Base-by-base conservation (phyloP, 2,113 vertebrate genomes). In the Otus sunia region DNA sequence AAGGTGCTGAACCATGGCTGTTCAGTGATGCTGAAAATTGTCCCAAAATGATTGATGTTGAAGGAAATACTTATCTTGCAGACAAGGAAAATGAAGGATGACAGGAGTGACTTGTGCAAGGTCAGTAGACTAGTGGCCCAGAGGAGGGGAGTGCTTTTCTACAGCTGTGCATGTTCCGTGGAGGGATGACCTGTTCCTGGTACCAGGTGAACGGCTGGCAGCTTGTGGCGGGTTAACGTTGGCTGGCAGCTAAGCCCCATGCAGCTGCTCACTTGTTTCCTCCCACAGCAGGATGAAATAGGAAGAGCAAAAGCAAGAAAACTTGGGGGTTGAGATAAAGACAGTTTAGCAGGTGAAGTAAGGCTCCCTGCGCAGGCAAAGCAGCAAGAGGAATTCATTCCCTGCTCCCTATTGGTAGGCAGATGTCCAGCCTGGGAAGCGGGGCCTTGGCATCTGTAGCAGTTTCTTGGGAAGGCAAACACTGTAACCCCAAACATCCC, bases 371-470 rank as follows among this genome's bases (percentile, higher is more conserved):
- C 16, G n/a, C 34, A 49, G n/a, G 43, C 12, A 81, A 39, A 91
- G 53, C 49, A 60, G 10, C 45, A 43, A 50, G 55, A 74, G 26
- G 34, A 52, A 34, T 52, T 73, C 1, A 14, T 55, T 81, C 8
- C 5, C 0, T 6, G 4, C 18, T 55, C 21, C 21, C 21, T 60
- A 0, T 36, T 10, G 5, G 32, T 19, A 69, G 58, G 30, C 41
- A 53, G 37, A 39, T 68, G 25, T 59, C 12, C 74, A 55, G 32
- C 17, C 14, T 81, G 59, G 39, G 69, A 41, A 86, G 45, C 37
- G 26, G 53, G 27, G 30, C 58, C 20, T 90, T 30, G 20, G 23
- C 23, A 59, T 25, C 52, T 60, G 14, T 69, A 69, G 34, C 50
- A 39, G 21, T 63, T 85, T 11, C 10, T 52, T 71, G 77, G 56